Evolutionary conservation across 2,113 vertebrate genomes (phyloP).

Genomic region (Hydropotes inermis): DNA sequence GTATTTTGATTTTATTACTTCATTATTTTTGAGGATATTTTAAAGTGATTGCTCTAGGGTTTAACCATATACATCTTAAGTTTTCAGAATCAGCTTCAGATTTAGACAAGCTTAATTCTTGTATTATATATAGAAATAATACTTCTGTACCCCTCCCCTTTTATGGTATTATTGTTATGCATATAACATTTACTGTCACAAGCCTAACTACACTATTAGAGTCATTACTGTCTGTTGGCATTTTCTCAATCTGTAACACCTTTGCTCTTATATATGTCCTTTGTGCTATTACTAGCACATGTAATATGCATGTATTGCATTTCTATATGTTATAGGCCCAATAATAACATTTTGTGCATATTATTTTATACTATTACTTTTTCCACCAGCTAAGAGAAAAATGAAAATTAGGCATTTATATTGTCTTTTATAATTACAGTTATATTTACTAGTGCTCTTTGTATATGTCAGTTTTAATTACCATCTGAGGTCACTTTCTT

Average conservation of each 20-base stretch:
- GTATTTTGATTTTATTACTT: neutral
- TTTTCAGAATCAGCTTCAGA: neutral
- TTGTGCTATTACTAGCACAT: neutral
- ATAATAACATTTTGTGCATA: neutral
- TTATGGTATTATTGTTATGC: neutral
- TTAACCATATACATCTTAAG: neutral
- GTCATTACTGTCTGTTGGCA: neutral
- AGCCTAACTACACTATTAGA: neutral
- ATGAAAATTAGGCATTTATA: neutral
- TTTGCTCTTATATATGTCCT: neutral
- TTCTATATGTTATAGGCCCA: neutral
- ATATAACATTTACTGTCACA: neutral
- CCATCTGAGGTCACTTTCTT: neutral
- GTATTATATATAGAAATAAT: neutral
- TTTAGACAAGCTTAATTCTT: neutral
- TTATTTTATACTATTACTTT: neutral
- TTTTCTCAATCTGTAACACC: neutral
- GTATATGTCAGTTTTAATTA: neutral
- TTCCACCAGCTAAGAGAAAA: neutral
- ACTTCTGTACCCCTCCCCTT: neutral
- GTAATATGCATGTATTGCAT: neutral
- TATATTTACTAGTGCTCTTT: neutral
- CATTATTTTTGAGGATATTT: neutral
- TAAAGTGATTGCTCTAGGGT: neutral
- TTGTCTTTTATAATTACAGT: neutral